Conservation (phyloP, 1,140 invertebrate genomes). For the Pollicipes pollicipes region DNA sequence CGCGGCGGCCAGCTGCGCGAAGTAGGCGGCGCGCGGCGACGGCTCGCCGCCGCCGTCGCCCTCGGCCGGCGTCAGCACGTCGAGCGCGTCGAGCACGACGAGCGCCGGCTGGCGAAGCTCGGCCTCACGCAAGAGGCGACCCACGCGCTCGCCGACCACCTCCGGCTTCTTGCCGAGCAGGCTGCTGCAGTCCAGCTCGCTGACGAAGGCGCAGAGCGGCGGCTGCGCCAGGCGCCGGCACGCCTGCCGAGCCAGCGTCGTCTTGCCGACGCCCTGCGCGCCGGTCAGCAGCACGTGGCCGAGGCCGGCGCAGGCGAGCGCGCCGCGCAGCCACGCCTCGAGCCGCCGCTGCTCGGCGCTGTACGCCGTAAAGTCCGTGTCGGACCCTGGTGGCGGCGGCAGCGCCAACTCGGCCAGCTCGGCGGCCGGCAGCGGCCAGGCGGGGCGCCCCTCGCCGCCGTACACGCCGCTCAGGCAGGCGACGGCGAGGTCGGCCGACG, state of each 20-base stretch:
- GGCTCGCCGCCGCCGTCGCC: neutral
- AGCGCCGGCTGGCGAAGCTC: neutral
- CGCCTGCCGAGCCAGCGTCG: neutral
- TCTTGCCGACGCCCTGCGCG: neutral
- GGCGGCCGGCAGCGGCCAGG: neutral
- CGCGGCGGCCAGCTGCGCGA: neutral
- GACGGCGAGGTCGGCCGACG: neutral
- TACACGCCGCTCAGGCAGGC: neutral
- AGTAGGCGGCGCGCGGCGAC: neutral
- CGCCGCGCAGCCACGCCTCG: neutral
- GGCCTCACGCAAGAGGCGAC: neutral
- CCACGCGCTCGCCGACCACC: neutral
- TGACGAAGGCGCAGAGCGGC: neutral
- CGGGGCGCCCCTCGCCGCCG: too few relatives aligned
- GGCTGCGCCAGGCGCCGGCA: neutral
- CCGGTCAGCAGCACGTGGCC: neutral
- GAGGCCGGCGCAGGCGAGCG: neutral
- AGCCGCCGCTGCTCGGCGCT: neutral
- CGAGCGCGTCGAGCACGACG: neutral
- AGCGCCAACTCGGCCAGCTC: neutral
- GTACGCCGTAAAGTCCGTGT: neutral
- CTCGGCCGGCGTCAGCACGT: neutral
- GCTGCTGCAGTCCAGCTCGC: neutral
- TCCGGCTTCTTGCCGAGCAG: neutral
- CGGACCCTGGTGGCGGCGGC: too few relatives aligned